Evolutionary conservation across 64 coral and sea anemone species (phyloP).

Genomic region (Exaiptasia diaphana): DNA sequence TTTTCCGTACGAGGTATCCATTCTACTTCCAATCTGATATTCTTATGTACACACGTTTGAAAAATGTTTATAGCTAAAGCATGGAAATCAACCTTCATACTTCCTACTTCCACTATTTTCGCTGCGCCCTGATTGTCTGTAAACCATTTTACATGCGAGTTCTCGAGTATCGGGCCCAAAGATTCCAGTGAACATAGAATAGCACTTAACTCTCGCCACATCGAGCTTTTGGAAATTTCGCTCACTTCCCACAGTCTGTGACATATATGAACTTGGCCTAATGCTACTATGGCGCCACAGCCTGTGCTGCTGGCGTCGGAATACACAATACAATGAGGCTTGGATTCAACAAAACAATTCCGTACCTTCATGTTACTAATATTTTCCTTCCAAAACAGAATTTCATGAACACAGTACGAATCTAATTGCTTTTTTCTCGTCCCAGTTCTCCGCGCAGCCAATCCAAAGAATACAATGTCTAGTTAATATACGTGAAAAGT

Average conservation of each 20-base stretch:
- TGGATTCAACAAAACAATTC: not conserved
- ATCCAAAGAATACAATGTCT: constrained; percentile 23
- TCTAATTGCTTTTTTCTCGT: not conserved
- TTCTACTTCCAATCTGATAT: constrained; percentile 20
- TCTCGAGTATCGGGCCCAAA: not conserved
- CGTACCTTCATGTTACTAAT: not conserved
- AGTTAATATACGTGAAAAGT: constrained; percentile 26
- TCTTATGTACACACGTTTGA: not conserved
- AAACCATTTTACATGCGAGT: constrained; percentile 26
- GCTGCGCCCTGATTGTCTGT: constrained; percentile 12
- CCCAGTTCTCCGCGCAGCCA: not conserved
- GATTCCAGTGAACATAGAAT: constrained; percentile 28
- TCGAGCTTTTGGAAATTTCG: constrained; percentile 1
- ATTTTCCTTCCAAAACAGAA: constrained; percentile 24
- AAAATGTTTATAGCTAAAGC: constrained; percentile 7
- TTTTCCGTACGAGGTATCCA: constrained; percentile 39
- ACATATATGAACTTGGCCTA: constrained; percentile 31
- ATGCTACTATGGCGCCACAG: not conserved
- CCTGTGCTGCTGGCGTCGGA: constrained; percentile 54
- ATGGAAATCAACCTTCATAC: constrained; percentile 30
- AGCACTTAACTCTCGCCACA: constrained; percentile 5
- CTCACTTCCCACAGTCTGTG: not conserved
- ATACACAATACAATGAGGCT: constrained; percentile 29
- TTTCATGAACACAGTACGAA: constrained; percentile 1
- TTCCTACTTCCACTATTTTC: constrained; percentile 24